Evolutionary conservation across 2,888 invertebrate genomes (phyloP).

Genomic region (Eupelmus urozonus): DNA sequence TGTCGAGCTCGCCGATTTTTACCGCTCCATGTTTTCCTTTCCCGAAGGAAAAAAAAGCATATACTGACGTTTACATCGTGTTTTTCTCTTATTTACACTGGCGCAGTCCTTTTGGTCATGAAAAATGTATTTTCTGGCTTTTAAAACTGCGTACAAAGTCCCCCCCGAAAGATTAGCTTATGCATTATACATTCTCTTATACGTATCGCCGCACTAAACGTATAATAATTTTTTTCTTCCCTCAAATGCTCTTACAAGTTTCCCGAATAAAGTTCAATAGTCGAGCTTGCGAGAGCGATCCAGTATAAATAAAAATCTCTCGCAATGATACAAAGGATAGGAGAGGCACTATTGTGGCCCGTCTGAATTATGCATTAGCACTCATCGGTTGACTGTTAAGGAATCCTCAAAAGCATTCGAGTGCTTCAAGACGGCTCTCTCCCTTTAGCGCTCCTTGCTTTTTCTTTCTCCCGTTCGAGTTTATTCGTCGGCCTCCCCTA

Average conservation of each 20-base stretch:
- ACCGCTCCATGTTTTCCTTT: too few species aligned
- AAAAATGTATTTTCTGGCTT: too few species aligned
- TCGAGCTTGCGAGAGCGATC: neutral
- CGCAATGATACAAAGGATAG: constrained; percentile 5
- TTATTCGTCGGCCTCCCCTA: constrained; percentile 29
- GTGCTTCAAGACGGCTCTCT: constrained; percentile 7
- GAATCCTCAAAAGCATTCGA: constrained; percentile 16
- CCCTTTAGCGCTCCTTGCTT: neutral
- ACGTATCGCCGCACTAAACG: too few species aligned
- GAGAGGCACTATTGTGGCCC: constrained; percentile 5
- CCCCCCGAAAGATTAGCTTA: too few species aligned
- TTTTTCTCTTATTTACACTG: too few species aligned
- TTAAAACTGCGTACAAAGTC: too few species aligned
- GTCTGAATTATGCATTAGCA: constrained; percentile 46
- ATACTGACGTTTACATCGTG: too few species aligned
- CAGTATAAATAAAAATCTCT: constrained; percentile 31
- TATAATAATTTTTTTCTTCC: too few species aligned
- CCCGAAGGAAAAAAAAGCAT: too few species aligned
- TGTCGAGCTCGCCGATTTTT: too few species aligned
- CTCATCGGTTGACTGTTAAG: constrained; percentile 13
- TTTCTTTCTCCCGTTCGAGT: constrained; percentile 32
- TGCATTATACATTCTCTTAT: too few species aligned
- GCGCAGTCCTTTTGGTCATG: too few species aligned
- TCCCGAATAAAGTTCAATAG: neutral
- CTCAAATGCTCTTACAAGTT: neutral